phyloP scores from a whole-genome alignment of 2,113 vertebrate genomes.

The Thymallus thymallus region DNA sequence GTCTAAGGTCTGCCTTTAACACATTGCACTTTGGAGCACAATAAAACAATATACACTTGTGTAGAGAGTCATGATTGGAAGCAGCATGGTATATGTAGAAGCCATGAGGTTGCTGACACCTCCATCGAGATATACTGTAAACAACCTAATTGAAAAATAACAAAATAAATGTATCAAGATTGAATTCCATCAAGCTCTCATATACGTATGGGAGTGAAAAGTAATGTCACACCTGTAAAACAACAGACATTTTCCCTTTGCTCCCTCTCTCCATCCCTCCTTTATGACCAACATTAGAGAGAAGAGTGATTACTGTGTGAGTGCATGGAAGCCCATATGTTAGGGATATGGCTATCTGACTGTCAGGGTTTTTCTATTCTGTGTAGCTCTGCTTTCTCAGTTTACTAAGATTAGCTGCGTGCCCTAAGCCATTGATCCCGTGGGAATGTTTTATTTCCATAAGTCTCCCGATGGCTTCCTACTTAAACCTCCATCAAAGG shows the following conservation, averaged over 20 bases:
- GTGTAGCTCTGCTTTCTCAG: conserved; percentile 38
- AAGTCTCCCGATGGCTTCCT: conserved; percentile 66
- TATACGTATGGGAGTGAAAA: not conserved
- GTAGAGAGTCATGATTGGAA: not conserved
- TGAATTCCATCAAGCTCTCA: not conserved
- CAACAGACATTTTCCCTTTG: conserved; percentile 8
- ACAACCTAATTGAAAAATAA: too few species aligned
- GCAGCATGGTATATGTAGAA: not conserved
- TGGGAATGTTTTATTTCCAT: conserved; percentile 61
- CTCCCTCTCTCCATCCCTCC: conserved; percentile 1
- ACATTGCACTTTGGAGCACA: too few species aligned
- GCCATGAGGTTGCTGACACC: not conserved
- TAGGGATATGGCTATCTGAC: conserved; percentile 46
- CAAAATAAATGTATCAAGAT: too few species aligned
- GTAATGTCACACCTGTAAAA: conserved; percentile 25
- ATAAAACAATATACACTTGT: too few species aligned
- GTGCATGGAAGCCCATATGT: conserved; percentile 42
- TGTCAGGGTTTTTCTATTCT: conserved; percentile 29
- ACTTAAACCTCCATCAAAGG: conserved; percentile 73
- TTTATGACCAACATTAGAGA: conserved; percentile 53
- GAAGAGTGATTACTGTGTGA: conserved; percentile 43
- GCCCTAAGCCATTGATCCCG: conserved; percentile 70
- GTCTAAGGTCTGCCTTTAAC: too few species aligned
- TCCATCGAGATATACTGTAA: not conserved
- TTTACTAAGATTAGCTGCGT: conserved; percentile 59